These are phyloP conservation scores for Callaeas wilsoni DNA, from an alignment of 2,113 vertebrate species.

Conservation along the genomic window DNA sequence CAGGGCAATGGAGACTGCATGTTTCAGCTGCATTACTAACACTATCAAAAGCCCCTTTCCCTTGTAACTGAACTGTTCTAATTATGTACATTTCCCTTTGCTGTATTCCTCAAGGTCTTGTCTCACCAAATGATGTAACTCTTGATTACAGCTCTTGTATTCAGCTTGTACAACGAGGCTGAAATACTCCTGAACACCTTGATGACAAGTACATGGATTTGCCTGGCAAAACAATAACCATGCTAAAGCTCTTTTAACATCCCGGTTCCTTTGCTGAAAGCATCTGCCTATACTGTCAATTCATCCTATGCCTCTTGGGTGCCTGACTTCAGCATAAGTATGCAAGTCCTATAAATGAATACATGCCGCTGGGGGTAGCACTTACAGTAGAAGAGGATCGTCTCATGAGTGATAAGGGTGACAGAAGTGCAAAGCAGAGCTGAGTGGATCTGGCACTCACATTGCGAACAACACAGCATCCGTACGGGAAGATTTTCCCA, in stretches of 20 bases:
- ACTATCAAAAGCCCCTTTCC: constrained; percentile 23
- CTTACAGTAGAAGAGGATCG: constrained; percentile 13
- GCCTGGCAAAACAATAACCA: constrained; percentile 63
- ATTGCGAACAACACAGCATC: background rate
- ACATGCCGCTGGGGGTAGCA: background rate
- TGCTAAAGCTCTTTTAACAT: constrained; percentile 43
- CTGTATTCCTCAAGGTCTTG: constrained; percentile 65
- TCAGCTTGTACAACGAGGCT: constrained; percentile 36
- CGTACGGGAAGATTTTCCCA: constrained; percentile 20
- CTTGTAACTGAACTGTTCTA: constrained; percentile 50
- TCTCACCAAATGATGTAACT: constrained; percentile 61
- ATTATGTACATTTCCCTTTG: constrained; percentile 61
- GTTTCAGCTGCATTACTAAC: constrained; percentile 37
- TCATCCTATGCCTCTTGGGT: constrained; percentile 30
- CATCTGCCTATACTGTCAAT: constrained; percentile 56
- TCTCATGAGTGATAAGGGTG: constrained; percentile 41
- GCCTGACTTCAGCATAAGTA: constrained; percentile 12
- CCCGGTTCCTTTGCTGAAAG: constrained; percentile 26
- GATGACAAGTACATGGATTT: constrained; percentile 65
- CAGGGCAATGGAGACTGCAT: constrained; percentile 1
- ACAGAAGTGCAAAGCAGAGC: constrained; percentile 49
- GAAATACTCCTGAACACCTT: constrained; percentile 60
- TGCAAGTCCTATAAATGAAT: constrained; percentile 24
- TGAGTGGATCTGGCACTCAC: constrained; percentile 63
- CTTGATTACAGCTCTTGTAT: constrained; percentile 66